A percentile compares a stretch with the other conserved stretches of the same genome.
phyloP scores from a whole-genome alignment of 2,797 vertebrate species.

The Heliangelus exortis region DNA sequence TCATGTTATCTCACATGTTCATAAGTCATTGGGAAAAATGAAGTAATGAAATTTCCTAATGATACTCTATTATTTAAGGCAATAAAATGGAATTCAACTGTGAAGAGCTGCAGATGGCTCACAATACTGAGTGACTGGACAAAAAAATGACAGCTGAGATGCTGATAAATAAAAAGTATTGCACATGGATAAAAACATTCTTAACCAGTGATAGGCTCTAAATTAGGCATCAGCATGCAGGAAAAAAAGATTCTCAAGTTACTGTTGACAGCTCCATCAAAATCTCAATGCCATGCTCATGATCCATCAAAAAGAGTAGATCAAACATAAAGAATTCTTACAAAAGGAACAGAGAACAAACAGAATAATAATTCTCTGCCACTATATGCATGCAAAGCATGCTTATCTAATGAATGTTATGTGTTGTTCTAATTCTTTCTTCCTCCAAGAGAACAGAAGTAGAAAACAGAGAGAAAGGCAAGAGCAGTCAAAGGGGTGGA shows the following conservation, averaged over 20 bases:
- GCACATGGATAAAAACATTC: neutral
- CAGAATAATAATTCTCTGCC: neutral
- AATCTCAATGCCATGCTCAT: conserved; percentile 1
- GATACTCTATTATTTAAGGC: conserved; percentile 31
- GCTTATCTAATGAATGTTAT: neutral
- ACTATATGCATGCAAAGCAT: neutral
- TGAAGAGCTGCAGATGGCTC: conserved; percentile 60
- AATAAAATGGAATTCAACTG: conserved; percentile 55
- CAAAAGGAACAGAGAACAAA: neutral
- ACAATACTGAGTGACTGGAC: neutral
- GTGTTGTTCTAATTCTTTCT: neutral
- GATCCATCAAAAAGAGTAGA: neutral
- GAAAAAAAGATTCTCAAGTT: neutral
- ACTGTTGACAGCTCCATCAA: neutral
- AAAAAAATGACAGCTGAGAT: conserved; percentile 29
- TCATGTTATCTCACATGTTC: neutral
- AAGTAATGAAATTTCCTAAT: conserved; percentile 38
- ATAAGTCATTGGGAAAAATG: conserved; percentile 38
- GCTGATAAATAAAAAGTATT: conserved; percentile 32
- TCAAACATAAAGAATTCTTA: neutral
- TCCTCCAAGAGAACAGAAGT: neutral
- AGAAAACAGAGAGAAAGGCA: neutral
- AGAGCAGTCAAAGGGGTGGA: neutral
- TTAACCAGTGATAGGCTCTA: neutral
- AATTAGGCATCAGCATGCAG: conserved; percentile 7